Conservation (phyloP, 2,797 vertebrate species). For the Pseudomugil gertrudae region DNA sequence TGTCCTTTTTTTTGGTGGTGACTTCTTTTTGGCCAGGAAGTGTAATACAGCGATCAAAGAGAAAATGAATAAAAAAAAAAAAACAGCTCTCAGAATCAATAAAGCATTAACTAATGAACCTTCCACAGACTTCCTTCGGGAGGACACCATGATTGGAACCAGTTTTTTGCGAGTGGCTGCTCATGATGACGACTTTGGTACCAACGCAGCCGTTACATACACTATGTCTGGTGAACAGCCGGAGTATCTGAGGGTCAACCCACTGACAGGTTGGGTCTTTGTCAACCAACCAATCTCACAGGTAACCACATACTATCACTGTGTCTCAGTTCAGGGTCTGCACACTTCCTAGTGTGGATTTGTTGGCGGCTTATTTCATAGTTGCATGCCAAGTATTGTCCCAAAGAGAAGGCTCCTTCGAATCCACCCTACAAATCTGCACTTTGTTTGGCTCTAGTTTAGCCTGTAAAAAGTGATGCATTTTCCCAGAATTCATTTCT, state of each 20-base stretch:
- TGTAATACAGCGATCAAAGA: background rate
- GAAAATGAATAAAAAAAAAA: too few relatives aligned
- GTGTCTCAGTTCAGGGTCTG: background rate
- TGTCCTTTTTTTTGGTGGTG: too few relatives aligned
- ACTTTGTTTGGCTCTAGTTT: too few relatives aligned
- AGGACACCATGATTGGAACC: constrained; percentile 88
- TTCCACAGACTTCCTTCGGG: constrained; percentile 87
- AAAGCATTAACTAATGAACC: background rate
- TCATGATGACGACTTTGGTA: constrained; percentile 88
- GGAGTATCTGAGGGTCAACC: constrained; percentile 88
- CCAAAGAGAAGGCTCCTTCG: too few relatives aligned
- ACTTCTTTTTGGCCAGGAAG: too few relatives aligned
- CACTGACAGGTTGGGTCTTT: constrained; percentile 89
- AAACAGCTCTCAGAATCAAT: too few relatives aligned
- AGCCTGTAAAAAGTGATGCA: too few relatives aligned
- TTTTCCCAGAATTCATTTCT: too few relatives aligned
- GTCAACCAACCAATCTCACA: constrained; percentile 89
- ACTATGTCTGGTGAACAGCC: constrained; percentile 84
- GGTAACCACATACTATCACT: constrained; percentile 68
- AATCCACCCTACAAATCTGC: too few relatives aligned
- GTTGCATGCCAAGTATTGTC: too few relatives aligned
- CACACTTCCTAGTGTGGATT: too few relatives aligned
- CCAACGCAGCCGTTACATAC: constrained; percentile 86
- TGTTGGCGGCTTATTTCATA: too few relatives aligned
- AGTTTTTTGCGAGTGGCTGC: constrained; percentile 89